phyloP scores from a whole-genome alignment of 2,797 vertebrate species.

The Uromys caudimaculatus region DNA sequence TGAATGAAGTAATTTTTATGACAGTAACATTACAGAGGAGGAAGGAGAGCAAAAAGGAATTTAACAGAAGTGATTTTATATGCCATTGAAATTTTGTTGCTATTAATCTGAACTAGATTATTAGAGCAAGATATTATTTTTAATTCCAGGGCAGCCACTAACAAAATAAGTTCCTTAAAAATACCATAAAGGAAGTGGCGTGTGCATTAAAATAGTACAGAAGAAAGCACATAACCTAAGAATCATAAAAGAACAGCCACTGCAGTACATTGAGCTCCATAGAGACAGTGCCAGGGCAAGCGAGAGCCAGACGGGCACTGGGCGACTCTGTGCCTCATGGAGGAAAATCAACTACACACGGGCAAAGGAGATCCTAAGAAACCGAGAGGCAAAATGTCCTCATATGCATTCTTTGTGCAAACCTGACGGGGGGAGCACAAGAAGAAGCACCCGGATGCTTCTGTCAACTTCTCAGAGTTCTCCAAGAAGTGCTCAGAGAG shows the following conservation, averaged over 20 bases:
- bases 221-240: constrained; percentile 5
- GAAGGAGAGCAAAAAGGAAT: neutral
- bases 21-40: constrained; percentile 2
- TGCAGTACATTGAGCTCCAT: no score
- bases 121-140: neutral
- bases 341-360: no score
- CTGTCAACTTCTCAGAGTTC: no score
- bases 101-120: constrained; percentile 49
- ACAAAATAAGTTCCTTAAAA: constrained; percentile 29
- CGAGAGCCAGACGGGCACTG: no score
- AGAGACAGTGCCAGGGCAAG: no score
- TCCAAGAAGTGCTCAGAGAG: no score
- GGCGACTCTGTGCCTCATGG: no score
- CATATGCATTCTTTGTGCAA: no score
- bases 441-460: no score
- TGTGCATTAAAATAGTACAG: constrained; percentile 9
- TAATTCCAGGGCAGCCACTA: neutral
- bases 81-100: constrained; percentile 23
- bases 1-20: constrained; percentile 26
- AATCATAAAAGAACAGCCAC: neutral
- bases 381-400: no score
- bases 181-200: constrained; percentile 5
- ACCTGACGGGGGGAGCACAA: no score
- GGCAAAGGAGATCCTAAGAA: no score
- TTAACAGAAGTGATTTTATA: neutral